Percentiles rank a stretch among this genome's conserved stretches.
These are phyloP conservation scores for Anser cygnoides DNA, from an alignment of 2,113 vertebrate genomes.

Conservation along the genomic window DNA sequence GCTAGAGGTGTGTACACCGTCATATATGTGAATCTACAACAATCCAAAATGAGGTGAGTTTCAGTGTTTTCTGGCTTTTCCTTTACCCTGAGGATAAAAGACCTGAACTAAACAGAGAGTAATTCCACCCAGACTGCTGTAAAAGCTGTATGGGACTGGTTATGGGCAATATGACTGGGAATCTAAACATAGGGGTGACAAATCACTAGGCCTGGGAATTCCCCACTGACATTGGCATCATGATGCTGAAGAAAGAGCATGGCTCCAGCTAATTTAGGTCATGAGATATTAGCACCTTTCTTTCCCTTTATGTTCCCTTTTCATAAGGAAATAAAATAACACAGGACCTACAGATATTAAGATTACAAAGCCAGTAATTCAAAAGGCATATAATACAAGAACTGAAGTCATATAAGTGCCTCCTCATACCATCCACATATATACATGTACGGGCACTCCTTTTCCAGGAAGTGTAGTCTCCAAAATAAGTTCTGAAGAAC, in stretches of 20 bases:
- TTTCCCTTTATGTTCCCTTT: slow-evolving; percentile 5
- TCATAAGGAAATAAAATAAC: slow-evolving; percentile 48
- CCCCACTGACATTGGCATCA: not conserved
- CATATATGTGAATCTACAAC: not conserved
- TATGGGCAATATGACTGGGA: slow-evolving; percentile 7
- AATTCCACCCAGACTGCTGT: not conserved
- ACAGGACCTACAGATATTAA: slow-evolving; percentile 20
- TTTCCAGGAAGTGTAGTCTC: slow-evolving; percentile 44
- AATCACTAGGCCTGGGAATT: slow-evolving; percentile 9
- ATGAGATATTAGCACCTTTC: slow-evolving; percentile 42
- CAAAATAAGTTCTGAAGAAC: slow-evolving; percentile 31
- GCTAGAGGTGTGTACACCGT: not conserved
- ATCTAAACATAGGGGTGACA: slow-evolving; percentile 32
- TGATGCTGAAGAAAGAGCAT: not conserved
- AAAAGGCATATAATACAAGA: not conserved
- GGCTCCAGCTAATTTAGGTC: slow-evolving; percentile 48
- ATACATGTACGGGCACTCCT: not conserved
- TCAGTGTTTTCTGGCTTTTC: not conserved
- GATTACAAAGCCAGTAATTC: slow-evolving; percentile 38
- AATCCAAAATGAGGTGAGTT: not conserved
- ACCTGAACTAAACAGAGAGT: not conserved
- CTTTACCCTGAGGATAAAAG: not conserved
- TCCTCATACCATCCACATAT: not conserved
- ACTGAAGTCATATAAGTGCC: not conserved
- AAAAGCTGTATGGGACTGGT: slow-evolving; percentile 7